phyloP scores from a whole-genome alignment of 1,140 invertebrate genomes.

The Nasonia longicornis region DNA sequence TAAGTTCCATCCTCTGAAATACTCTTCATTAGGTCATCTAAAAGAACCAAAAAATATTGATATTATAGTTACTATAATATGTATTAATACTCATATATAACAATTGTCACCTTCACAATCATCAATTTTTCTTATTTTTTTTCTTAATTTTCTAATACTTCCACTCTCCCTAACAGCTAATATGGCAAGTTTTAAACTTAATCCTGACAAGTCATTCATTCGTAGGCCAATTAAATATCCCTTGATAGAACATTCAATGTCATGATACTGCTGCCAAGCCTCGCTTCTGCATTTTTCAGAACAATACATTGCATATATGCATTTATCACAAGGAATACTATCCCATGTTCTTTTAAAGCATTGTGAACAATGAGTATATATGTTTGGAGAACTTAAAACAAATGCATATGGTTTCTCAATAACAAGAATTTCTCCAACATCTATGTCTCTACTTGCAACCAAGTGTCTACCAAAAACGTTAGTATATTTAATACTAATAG shows the following conservation, averaged over 20 bases:
- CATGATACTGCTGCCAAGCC: slow-evolving; percentile 77
- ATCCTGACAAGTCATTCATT: slow-evolving; percentile 75
- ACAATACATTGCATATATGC: slow-evolving; percentile 79
- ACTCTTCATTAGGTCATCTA: slow-evolving; percentile 59
- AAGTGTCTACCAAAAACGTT: slow-evolving; percentile 74
- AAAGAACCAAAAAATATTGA: slow-evolving; percentile 34
- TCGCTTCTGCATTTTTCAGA: slow-evolving; percentile 74
- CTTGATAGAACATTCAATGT: slow-evolving; percentile 81
- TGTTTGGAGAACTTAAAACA: slow-evolving; percentile 72
- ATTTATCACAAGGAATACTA: slow-evolving; percentile 75
- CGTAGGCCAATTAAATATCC: slow-evolving; percentile 71
- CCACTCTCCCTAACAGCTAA: slow-evolving; percentile 69
- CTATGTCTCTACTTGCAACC: slow-evolving; percentile 73
- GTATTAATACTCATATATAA: background rate
- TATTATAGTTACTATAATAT: background rate
- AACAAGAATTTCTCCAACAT: slow-evolving; percentile 80
- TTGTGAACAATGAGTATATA: slow-evolving; percentile 77
- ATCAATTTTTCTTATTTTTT: slow-evolving; percentile 65
- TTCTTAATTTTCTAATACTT: slow-evolving; percentile 65
- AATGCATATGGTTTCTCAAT: slow-evolving; percentile 81
- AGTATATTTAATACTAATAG: slow-evolving; percentile 68
- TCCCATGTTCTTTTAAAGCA: slow-evolving; percentile 75
- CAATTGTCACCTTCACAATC: slow-evolving; percentile 52
- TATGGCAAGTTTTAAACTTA: slow-evolving; percentile 76
- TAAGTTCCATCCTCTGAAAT: slow-evolving; percentile 66